phyloP scores from a whole-genome alignment of 64 coral and sea anemone genomes.

The Hydrozoanthus tunicans region DNA sequence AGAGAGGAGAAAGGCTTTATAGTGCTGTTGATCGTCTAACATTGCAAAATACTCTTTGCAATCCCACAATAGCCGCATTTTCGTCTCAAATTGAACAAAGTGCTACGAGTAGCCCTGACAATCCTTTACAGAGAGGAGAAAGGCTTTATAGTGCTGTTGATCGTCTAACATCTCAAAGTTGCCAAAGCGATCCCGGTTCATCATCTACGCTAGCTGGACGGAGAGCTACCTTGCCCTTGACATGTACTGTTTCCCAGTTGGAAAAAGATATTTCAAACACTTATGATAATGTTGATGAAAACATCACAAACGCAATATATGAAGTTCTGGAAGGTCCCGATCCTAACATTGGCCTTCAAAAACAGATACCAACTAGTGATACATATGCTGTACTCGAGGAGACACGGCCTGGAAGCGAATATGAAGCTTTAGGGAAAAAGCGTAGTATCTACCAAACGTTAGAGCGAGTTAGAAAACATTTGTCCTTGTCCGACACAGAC shows the following conservation, averaged over 20 bases:
- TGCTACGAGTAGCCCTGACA: background rate
- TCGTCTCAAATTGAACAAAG: background rate
- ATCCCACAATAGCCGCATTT: background rate
- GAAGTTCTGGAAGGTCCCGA: slow-evolving; percentile 5
- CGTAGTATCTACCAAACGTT: slow-evolving; percentile 3
- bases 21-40: background rate
- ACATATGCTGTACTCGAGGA: background rate
- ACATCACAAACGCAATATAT: background rate
- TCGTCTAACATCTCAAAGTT: background rate
- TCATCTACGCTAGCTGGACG: background rate
- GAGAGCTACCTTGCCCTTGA: background rate
- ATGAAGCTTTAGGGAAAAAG: slow-evolving; percentile 3
- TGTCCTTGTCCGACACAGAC: background rate
- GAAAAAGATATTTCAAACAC: background rate
- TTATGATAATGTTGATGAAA: background rate
- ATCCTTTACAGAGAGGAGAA: background rate
- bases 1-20: background rate
- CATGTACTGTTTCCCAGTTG: background rate
- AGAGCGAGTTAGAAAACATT: background rate
- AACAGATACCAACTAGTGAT: background rate
- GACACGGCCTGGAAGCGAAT: background rate
- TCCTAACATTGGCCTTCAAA: background rate
- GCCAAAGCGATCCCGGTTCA: background rate
- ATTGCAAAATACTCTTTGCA: background rate
- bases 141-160: background rate